A percentile compares a stretch with the other conserved stretches of the same genome.
phyloP scores from a whole-genome alignment of 1,140 invertebrate genomes.

The Leptoteleia sp. region DNA sequence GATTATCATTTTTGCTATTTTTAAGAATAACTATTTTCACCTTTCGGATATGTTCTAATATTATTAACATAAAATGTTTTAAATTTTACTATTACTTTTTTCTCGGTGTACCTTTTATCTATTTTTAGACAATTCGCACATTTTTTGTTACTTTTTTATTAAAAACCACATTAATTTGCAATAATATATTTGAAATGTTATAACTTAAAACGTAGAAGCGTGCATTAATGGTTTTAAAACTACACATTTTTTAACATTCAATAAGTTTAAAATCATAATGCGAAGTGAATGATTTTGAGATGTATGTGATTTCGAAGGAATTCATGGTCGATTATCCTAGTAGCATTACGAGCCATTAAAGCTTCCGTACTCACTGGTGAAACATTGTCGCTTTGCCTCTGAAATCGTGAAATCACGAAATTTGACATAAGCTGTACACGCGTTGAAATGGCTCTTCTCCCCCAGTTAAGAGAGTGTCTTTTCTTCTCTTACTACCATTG shows the following conservation, averaged over 20 bases:
- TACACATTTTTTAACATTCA: slow-evolving; percentile 21
- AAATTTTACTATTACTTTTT: no score
- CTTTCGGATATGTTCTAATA: no score
- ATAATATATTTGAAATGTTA: no score
- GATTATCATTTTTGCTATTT: no score
- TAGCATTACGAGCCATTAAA: slow-evolving; percentile 77
- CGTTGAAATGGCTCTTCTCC: slow-evolving; percentile 71
- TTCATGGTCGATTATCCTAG: slow-evolving; percentile 77
- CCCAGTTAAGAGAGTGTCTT: slow-evolving; percentile 67
- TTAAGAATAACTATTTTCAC: no score
- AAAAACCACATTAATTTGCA: no score
- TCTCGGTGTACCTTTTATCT: no score
- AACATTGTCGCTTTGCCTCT: slow-evolving; percentile 68
- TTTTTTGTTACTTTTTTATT: no score
- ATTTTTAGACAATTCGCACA: no score
- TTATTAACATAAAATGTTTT: no score
- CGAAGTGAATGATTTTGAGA: slow-evolving; percentile 57
- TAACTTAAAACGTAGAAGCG: neutral
- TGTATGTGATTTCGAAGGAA: slow-evolving; percentile 69
- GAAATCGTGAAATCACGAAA: slow-evolving; percentile 72
- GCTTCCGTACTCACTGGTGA: slow-evolving; percentile 69
- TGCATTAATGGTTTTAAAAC: slow-evolving; percentile 19
- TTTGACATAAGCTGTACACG: slow-evolving; percentile 67
- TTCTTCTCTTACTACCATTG: slow-evolving; percentile 69
- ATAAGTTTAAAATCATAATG: slow-evolving; percentile 58